Conservation (phyloP, 2,888 invertebrate genomes). For the Beris morrisii region DNA sequence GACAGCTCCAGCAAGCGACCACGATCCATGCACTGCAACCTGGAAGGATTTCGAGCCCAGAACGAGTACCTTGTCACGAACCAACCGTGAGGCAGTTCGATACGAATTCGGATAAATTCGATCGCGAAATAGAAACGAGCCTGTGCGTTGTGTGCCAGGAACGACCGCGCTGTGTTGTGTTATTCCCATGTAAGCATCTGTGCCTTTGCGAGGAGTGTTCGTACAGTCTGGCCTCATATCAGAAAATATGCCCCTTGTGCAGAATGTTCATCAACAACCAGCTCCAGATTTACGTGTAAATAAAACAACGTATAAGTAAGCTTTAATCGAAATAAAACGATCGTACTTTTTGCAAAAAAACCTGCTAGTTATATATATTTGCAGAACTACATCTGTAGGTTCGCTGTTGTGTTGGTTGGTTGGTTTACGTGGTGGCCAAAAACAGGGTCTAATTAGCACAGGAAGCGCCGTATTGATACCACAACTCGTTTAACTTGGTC, state of each 20-base stretch:
- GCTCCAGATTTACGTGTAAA: conserved; percentile 28
- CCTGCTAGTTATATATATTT: no score
- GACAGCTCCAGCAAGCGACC: not conserved
- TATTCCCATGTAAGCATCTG: conserved; percentile 34
- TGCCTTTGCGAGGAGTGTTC: conserved; percentile 31
- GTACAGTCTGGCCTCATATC: conserved; percentile 12
- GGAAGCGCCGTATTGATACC: no score
- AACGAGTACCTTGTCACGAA: not conserved
- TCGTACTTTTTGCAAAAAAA: no score
- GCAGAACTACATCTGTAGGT: no score
- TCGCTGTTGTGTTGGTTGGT: no score
- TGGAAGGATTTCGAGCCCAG: not conserved
- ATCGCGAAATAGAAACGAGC: conserved; percentile 3
- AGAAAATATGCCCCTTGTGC: conserved; percentile 30
- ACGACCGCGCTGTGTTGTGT: conserved; percentile 17
- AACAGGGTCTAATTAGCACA: no score
- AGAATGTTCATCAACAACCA: conserved; percentile 26
- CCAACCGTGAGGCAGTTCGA: not conserved
- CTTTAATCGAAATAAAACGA: no score
- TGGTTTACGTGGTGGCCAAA: no score
- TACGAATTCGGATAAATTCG: not conserved
- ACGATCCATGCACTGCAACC: not conserved
- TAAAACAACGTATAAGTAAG: no score
- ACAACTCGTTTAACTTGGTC: no score
- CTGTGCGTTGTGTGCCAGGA: conserved; percentile 34